Percentiles rank a stretch among this genome's conserved stretches.
These are phyloP conservation scores for Cerastoderma edule DNA, from an alignment of 2,888 invertebrate genomes.

Conservation along the genomic window DNA sequence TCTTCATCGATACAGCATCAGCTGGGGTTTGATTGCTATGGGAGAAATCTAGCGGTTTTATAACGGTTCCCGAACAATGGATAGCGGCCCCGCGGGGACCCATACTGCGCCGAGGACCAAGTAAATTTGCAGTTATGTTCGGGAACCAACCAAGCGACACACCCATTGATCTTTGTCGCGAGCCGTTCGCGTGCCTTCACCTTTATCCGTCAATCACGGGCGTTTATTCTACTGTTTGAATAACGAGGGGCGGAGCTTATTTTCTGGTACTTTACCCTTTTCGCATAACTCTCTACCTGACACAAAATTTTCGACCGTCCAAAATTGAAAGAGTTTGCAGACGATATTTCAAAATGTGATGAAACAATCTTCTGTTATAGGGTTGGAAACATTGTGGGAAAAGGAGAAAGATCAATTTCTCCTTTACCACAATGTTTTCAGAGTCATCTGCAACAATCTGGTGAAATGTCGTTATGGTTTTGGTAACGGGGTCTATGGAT, in stretches of 20 bases:
- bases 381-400: too few species aligned
- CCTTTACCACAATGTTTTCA: too few species aligned
- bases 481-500: too few species aligned
- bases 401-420: too few species aligned
- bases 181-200: constrained; percentile 60
- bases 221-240: constrained; percentile 32
- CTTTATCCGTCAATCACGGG: constrained; percentile 54
- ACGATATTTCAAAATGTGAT: too few species aligned
- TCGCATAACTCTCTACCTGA: constrained; percentile 6
- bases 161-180: constrained; percentile 48
- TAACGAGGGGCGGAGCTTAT: constrained; percentile 54
- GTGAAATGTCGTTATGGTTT: too few species aligned
- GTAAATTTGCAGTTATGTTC: constrained; percentile 27
- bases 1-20: too few species aligned
- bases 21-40: constrained; percentile 20
- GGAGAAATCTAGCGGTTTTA: constrained; percentile 49
- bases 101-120: constrained; percentile 41
- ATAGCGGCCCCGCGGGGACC: constrained; percentile 38
- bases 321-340: too few species aligned
- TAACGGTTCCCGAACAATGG: constrained; percentile 53
- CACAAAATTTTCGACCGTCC: too few species aligned
- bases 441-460: too few species aligned
- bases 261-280: constrained; percentile 41
- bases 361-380: too few species aligned
- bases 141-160: constrained; percentile 39